Base-by-base conservation (phyloP, 2,113 vertebrate species). In the Actinemys pallida region DNA sequence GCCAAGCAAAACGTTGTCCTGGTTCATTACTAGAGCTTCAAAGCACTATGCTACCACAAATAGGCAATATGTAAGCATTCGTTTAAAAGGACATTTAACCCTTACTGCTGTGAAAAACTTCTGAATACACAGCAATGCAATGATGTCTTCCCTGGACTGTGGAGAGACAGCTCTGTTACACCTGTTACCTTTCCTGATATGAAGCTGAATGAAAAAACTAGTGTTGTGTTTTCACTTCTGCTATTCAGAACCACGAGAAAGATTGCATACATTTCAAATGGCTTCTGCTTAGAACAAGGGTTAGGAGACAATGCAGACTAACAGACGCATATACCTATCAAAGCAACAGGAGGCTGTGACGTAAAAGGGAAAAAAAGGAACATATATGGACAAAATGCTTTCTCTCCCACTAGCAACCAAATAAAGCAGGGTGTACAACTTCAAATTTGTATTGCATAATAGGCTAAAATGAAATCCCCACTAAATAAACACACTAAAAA, bases 141-240 rank as follows among this genome's bases (percentile, higher is more conserved):
- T 8, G 8, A 52, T 85, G 27, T 2, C 1, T 39, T 81, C 50
- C 25, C 22, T n/a, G 49, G 2, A 19, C 89, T 56, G 35, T 0
- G 4, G 29, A 8, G 10, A 79, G 4, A 50, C 3, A 54, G 19
- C 65, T 85, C 7, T 54, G 29, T 29, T 0, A 5, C 20, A 65
- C 31, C 72, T 84, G 59, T 20, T 4, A 27, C 29, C 72, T 29
- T 17, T 91, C 50, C 65, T 35, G 11, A 69, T 20, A 69, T 39
- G 65, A 39, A 69, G 35, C 35, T 20, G 35, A 39, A n/a, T 69
- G 35, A n/a, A 69, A 62, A 24, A 87, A 49, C 3, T 14, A n/a
- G 7, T 2, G 22, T 3, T 84, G 39, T 81, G 11, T 69, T 81
- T 90, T 72, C 86, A 31, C 2, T n/a, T 2, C 0, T 27, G 1